phyloP scores from a whole-genome alignment of 2,113 vertebrate genomes.

The Pteropus alecto region DNA sequence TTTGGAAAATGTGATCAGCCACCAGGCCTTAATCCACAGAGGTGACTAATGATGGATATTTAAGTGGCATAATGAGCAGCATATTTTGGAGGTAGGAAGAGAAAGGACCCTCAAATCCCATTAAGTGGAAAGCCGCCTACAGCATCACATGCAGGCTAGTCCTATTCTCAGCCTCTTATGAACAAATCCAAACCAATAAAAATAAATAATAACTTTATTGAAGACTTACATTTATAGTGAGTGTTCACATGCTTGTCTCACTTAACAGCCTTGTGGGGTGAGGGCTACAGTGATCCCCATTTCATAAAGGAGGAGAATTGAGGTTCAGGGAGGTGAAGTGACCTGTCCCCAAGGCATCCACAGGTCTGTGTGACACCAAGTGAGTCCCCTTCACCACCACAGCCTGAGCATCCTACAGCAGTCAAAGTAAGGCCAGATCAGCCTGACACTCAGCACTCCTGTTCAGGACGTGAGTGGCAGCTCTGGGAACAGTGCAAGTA shows the following conservation, averaged over 20 bases:
- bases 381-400: background rate
- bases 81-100: background rate
- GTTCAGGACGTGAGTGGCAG: background rate
- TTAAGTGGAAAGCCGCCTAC: background rate
- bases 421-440: background rate
- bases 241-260: too few species aligned
- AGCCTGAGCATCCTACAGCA: background rate
- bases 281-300: background rate
- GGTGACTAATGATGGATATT: rapidly evolving
- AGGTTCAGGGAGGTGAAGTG: background rate
- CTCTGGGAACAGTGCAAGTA: too few species aligned
- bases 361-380: background rate
- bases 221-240: background rate
- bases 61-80: background rate
- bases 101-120: background rate
- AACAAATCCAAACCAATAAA: background rate
- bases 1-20: background rate
- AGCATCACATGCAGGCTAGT: rapidly evolving
- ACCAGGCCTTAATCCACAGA: background rate
- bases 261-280: background rate
- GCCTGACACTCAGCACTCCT: background rate
- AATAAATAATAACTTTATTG: background rate
- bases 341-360: background rate
- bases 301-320: background rate
- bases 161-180: background rate